These are phyloP conservation scores for Pollenia angustigena DNA, from an alignment of 2,888 invertebrate genomes.

Conservation along the genomic window DNA sequence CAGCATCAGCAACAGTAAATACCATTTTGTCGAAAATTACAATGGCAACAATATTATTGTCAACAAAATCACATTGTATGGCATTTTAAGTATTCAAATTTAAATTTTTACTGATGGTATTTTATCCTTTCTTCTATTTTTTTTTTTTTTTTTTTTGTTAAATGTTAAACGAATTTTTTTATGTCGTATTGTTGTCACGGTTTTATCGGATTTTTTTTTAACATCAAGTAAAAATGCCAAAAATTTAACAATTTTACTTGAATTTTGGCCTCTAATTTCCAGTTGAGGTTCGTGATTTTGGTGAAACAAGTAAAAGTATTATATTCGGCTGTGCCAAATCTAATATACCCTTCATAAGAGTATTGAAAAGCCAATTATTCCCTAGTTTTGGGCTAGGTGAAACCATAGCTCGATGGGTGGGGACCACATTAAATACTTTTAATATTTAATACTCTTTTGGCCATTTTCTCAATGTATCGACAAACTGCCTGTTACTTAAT, in stretches of 20 bases:
- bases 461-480: too few species aligned
- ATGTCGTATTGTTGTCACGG: not conserved
- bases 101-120: constrained; percentile 1
- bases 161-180: constrained; percentile 12
- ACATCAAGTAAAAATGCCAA: not conserved
- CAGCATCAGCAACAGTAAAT: constrained; percentile 9
- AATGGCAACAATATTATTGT: constrained; percentile 39
- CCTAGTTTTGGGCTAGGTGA: too few species aligned
- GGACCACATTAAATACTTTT: too few species aligned
- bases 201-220: too few species aligned
- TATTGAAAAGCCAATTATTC: too few species aligned
- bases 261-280: not conserved
- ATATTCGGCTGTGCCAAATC: too few species aligned
- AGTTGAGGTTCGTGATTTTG: not conserved
- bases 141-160: not conserved
- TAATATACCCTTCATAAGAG: too few species aligned
- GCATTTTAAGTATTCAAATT: constrained; percentile 17
- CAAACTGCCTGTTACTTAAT: too few species aligned
- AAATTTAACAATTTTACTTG: not conserved
- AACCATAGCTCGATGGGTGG: too few species aligned
- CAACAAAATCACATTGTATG: not conserved
- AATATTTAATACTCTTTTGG: too few species aligned
- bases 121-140: constrained; percentile 7
- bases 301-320: too few species aligned
- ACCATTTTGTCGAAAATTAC: not conserved